These are phyloP conservation scores for Melanotaenia trifasciata DNA, from an alignment of 2,797 vertebrate species.

Conservation along the genomic window DNA sequence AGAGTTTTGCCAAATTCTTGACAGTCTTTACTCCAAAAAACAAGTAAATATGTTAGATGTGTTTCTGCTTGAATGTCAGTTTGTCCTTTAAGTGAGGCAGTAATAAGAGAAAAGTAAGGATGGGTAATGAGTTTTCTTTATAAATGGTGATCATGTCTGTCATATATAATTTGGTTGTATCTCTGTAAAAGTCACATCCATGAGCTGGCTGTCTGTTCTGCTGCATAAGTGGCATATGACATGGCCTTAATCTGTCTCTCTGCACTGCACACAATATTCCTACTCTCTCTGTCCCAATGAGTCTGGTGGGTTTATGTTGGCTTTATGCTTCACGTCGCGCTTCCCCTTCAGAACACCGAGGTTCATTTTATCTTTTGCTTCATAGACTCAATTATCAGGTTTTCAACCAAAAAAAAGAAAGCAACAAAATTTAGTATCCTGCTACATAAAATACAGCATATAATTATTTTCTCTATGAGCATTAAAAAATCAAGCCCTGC, in stretches of 20 bases:
- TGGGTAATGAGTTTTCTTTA: slow-evolving; percentile 24
- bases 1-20: slow-evolving; percentile 29
- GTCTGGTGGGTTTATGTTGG: slow-evolving; percentile 51
- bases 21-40: slow-evolving; percentile 1
- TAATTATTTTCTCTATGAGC: slow-evolving; percentile 3
- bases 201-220: slow-evolving; percentile 73
- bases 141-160: slow-evolving; percentile 40
- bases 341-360: slow-evolving; percentile 36
- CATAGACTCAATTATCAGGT: slow-evolving; percentile 11
- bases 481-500: slow-evolving; percentile 7
- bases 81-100: slow-evolving; percentile 22
- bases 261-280: slow-evolving; percentile 48
- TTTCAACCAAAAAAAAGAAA: not conserved
- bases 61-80: slow-evolving; percentile 20
- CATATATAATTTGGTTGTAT: slow-evolving; percentile 66
- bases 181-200: slow-evolving; percentile 74
- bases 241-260: slow-evolving; percentile 75
- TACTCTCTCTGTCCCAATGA: slow-evolving; percentile 38
- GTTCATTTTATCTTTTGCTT: slow-evolving; percentile 32
- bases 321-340: slow-evolving; percentile 20
- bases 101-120: slow-evolving; percentile 20
- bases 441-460: not conserved
- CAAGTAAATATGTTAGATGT: not conserved
- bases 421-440: slow-evolving; percentile 2
- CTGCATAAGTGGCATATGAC: slow-evolving; percentile 65